phyloP scores from a whole-genome alignment of 2,888 invertebrate species.

The Cephalotes varians region DNA sequence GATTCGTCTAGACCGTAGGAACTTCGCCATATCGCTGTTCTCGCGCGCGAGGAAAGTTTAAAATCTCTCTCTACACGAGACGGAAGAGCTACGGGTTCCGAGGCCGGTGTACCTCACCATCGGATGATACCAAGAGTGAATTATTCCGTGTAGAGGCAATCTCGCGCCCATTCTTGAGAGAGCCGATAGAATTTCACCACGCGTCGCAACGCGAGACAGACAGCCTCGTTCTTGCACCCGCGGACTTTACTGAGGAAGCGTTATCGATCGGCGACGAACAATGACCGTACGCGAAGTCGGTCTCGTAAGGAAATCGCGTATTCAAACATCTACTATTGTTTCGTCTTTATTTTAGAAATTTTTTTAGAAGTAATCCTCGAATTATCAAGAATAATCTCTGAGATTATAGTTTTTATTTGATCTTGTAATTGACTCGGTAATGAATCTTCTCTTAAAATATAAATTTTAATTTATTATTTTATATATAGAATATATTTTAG shows the following conservation, averaged over 20 bases:
- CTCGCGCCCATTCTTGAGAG: slow-evolving; percentile 30
- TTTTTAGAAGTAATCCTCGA: neutral
- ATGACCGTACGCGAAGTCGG: neutral
- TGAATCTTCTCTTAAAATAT: neutral
- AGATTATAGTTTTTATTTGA: neutral
- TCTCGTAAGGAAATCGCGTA: neutral
- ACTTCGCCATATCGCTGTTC: slow-evolving; percentile 59
- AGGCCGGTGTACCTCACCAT: neutral
- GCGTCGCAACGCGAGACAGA: slow-evolving; percentile 12
- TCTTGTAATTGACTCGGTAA: neutral
- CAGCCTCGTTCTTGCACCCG: neutral
- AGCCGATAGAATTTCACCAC: slow-evolving; percentile 39
- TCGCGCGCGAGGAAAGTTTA: slow-evolving; percentile 47
- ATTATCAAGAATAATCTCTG: neutral
- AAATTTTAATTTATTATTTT: too few species aligned
- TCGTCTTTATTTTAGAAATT: neutral
- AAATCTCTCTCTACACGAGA: slow-evolving; percentile 22
- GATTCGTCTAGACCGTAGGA: slow-evolving; percentile 59
- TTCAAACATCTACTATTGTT: neutral
- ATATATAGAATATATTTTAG: too few species aligned
- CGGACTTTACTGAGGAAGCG: neutral
- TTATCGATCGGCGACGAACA: slow-evolving; percentile 30
- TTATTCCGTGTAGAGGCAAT: slow-evolving; percentile 40
- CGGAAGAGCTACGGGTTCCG: neutral
- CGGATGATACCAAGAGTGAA: slow-evolving; percentile 21